Evolutionary conservation across 2,888 invertebrate species (phyloP), one percentile per base, ranked within the genome.

Genomic region (Camptogramma bilineatum): DNA sequence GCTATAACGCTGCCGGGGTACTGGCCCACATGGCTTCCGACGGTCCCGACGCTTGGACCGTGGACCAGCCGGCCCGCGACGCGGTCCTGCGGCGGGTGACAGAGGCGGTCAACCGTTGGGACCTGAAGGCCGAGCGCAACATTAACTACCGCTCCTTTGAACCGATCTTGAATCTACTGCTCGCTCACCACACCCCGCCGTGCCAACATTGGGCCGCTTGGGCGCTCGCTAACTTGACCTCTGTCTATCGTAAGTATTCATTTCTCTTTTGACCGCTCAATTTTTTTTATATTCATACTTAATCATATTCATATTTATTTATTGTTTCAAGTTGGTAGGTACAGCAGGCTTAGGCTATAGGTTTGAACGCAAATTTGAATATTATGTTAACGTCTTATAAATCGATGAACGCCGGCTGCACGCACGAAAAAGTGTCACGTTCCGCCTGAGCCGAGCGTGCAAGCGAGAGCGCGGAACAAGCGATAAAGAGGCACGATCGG

Each of bases 161-260:
- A 82, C 99, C 99, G 0, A 98, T 99, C 68, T 93, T 99, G 21
- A 95, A 97, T 69, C 93, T 99, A 68, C 94, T 98, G 51, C 94
- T 95, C 68, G 95, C 96, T 59, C 95, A 96, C 75, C 97, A 98
- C 82, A 98, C 98, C 0, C 97, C 97, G 0, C 96, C 97, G 84
- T 98, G 98, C 85, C 98, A 98, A 85, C 96, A 98, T 84, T 99
- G 99, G 99, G 98, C 99, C 2, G 96, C 97, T 7, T 99, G 99
- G 99, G 99, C 99, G 0, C 94, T 99, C 65, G 98, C 99, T 53
- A 99, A 99, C 91, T 95, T 99, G 67, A 99, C 99, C 52, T 96
- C 95, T 65, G 97, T 98, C 28, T 98, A 98, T 85, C 97, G 98
- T 97, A 88, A 96, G 97, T 96, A 73, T 16, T 10, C 0, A 8